Evolutionary conservation across 2,113 vertebrate species (phyloP), one percentile per base, ranked within the genome.

Genomic region (Mohoua ochrocephala): DNA sequence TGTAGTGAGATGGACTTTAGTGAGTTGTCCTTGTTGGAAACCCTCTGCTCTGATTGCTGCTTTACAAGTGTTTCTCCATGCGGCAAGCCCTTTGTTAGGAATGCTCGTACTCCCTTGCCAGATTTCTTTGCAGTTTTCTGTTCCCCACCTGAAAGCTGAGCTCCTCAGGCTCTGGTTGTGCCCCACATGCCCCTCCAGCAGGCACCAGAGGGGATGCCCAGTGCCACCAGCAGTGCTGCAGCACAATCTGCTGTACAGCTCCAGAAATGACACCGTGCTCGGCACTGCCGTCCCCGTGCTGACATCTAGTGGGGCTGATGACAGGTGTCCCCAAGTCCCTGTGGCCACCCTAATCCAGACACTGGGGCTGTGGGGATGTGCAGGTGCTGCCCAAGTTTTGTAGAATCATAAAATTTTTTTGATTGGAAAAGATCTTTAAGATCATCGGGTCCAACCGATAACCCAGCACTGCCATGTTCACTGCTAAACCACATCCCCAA

Each of bases 231-330:
- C 1, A 11, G 10, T 78, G 81, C 87, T 60, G 81, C 76, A 27
- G 80, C 64, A 2, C 3, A 1, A 3, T 28, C 49, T 87, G 0
- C 15, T 3, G 5, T 23, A 8, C 67, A n/a, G 91, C 59, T 71
- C 22, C 33, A 4, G 3, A 1, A 19, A 9, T 4, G 52, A 31
- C 19, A 8, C 42, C 0, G 2, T 3, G 54, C 41, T 71, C 22
- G 0, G 76, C 15, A 1, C 69, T 31, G n/a, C 80, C 0, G 8
- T 45, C 27, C 85, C 35, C 1, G 0, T 93, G 82, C 95, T 94
- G 95, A 95, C 95, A 96, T 60, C 95, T 96, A 93, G 93, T 7
- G 95, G 91, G 45, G 44, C 1, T 49, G 45, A 60, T 53, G 39
- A 53, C 4, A 15, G 13, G 2, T 41, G 65, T 63, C 37, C 71